phyloP scores from a whole-genome alignment of 2,797 vertebrate species.

The Malurus splendens region DNA sequence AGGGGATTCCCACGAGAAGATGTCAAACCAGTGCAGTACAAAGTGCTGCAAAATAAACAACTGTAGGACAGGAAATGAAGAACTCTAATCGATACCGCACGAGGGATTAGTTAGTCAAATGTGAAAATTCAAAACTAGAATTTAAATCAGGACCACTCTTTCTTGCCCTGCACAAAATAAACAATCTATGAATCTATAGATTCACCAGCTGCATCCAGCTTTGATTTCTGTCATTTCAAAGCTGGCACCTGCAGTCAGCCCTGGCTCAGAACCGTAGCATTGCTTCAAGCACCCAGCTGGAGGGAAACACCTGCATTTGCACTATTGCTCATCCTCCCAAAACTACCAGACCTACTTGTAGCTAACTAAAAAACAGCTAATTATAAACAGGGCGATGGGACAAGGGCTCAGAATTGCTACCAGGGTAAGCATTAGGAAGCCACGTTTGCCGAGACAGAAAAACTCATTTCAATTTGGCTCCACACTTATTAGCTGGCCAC shows the following conservation, averaged over 20 bases:
- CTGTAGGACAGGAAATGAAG: slow-evolving; percentile 24
- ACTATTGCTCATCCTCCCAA: background rate
- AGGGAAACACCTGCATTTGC: slow-evolving; percentile 48
- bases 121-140: background rate
- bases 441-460: fast-evolving
- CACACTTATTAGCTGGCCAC: background rate
- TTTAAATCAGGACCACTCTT: slow-evolving; percentile 21
- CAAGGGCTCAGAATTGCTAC: background rate
- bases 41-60: slow-evolving; percentile 36
- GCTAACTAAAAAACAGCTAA: background rate
- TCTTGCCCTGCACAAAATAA: background rate
- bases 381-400: background rate
- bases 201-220: background rate
- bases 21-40: background rate
- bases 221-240: background rate
- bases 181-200: background rate
- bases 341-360: background rate
- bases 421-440: background rate
- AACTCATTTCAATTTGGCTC: fast-evolving
- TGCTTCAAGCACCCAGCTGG: slow-evolving; percentile 2
- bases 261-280: background rate
- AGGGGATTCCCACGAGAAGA: slow-evolving; percentile 37
- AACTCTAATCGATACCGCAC: background rate
- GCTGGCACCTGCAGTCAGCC: slow-evolving; percentile 7
- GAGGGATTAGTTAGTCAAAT: slow-evolving; percentile 36